Evolutionary conservation across 2,113 vertebrate genomes (phyloP), one percentile per base, ranked within the genome.

Genomic region (Petrocephalus zakoni): DNA sequence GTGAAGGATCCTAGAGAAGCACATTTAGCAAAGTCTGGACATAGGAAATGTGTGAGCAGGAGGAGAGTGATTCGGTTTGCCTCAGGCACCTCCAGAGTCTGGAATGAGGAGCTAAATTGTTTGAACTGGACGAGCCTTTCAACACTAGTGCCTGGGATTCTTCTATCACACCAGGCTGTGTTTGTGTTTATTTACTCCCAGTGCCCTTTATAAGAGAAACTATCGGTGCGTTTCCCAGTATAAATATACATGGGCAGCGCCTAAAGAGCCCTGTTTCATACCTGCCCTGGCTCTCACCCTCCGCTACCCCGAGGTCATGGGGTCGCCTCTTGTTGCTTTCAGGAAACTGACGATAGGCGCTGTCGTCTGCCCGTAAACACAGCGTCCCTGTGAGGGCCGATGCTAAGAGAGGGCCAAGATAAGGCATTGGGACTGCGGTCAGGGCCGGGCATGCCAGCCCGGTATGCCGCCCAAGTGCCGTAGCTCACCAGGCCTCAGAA

Each of bases 331-430:
- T 95, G 95, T 95, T 95, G 94, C 94, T 93, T 92, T 94, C 93
- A 94, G 94, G 96, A 95, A 95, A 95, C 93, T 92, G 95, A 94
- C 93, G 96, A 97, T 97, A 97, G 97, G 94, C 96, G 96, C 95
- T 97, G 96, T 97, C 95, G 95, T 93, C 96, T 87, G 88, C 94
- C 91, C 94, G 92, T 97, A 97, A 98, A 98, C 94, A 97, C 92
- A 94, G 90, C 94, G 93, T 94, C 91, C 92, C 90, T 92, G 15
- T 47, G 51, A 89, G 93, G 86, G 88, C 90, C 94, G 91, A 94
- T 93, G 92, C 91, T 94, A 96, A 95, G 94, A 89, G 91, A 92
- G 91, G 86, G 91, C 89, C 90, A 94, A 97, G 97, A 98, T 97
- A 97, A 98, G 95, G 93, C 92, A 92, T 93, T 90, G 42, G 89